Base-by-base conservation (phyloP, 2,888 invertebrate genomes). In the Hedychridium roseum region DNA sequence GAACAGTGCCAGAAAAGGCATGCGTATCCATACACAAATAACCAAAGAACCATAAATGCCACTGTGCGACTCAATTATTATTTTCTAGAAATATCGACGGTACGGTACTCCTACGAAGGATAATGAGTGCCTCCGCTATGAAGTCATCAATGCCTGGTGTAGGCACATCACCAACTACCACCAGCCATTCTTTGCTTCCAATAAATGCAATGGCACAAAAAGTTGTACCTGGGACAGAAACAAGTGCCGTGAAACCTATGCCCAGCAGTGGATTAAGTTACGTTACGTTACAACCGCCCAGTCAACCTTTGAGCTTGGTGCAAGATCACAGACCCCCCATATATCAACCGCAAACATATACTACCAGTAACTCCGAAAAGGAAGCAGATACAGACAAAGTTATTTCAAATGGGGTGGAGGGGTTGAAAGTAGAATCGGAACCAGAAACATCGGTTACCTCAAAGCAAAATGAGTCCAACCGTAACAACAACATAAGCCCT, bases 181-280 rank as follows among this genome's bases (percentile, higher is more conserved):
- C 72, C 12, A 72, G 71, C 32, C 76, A 75, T 47, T 70, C 75
- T 27, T 75, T 78, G 63, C 60, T 78, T 44, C 78, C 78, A 0
- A 76, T 78, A 73, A 78, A 74, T 58, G 74, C 77, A 48, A 73
- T 77, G 63, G 74, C 78, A 20, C 78, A 77, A 38, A 78, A 78
- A 56, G 76, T 78, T 9, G 70, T 74, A 7, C 61, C 76, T 2
- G 57, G 70, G 9, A 55, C 74, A 3, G 73, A 72, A 34, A 57
- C 68, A 7, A 57, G 63, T n/a, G 54, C 68, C 12, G 76, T 78
- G 58, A 79, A 79, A 40, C 76, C 76, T n/a, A 54, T 77, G 28
- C 58, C 71, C 15, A 66, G 66, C 21, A 66, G 62, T 18, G 71
- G 72, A 38, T 56, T 75, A 11, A 79, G 73, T 42, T 78, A 76